Percentiles rank a stretch among this genome's conserved stretches.
Evolutionary conservation across 1,140 invertebrate genomes (phyloP).

Genomic region (Triops cancriformis): DNA sequence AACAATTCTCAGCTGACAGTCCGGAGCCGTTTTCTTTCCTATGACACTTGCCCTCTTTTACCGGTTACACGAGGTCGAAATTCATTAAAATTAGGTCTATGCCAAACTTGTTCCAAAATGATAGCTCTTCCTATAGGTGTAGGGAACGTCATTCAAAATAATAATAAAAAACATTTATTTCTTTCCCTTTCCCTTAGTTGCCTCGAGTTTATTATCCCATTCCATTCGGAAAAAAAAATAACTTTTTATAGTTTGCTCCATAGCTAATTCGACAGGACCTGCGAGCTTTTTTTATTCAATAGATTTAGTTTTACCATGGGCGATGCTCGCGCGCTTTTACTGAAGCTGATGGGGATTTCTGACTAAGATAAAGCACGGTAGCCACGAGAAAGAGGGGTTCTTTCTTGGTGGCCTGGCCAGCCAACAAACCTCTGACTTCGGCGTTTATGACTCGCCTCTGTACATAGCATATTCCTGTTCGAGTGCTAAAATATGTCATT

Average conservation of each 20-base stretch:
- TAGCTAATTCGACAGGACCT: neutral
- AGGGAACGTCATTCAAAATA: too few species aligned
- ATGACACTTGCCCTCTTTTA: too few species aligned
- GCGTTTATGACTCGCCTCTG: neutral
- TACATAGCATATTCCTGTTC: neutral
- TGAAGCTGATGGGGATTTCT: constrained; percentile 2
- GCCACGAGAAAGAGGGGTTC: neutral
- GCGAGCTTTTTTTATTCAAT: neutral
- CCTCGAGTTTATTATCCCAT: neutral
- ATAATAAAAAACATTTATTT: too few species aligned
- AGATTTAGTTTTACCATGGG: neutral
- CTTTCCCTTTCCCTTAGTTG: too few species aligned
- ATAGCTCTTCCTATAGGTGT: too few species aligned
- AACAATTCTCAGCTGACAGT: neutral
- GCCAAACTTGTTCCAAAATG: too few species aligned
- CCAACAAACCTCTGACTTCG: neutral
- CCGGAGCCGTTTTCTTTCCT: neutral
- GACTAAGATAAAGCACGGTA: constrained; percentile 4
- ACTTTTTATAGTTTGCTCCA: neutral
- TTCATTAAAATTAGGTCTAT: too few species aligned
- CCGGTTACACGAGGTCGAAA: too few species aligned
- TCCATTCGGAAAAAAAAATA: neutral
- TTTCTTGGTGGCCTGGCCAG: constrained; percentile 8
- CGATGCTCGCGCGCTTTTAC: neutral
- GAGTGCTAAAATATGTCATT: neutral